Conservation (phyloP, 2,888 invertebrate genomes). For the Nomada hirtipes region DNA sequence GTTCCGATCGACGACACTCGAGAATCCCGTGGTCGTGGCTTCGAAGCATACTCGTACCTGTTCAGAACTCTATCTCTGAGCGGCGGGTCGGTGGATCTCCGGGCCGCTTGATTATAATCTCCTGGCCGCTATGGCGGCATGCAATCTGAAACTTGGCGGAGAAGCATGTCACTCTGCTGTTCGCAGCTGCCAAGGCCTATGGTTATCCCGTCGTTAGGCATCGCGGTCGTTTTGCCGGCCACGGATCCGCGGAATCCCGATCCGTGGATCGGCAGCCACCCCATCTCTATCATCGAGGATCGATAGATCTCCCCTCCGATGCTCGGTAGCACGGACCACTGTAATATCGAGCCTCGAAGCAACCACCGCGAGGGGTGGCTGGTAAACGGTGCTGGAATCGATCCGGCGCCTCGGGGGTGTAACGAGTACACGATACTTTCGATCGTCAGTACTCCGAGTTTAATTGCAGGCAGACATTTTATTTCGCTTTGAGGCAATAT, state of each 20-base stretch:
- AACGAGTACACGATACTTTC: conserved; percentile 44
- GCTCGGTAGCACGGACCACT: conserved; percentile 72
- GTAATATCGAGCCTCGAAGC: conserved; percentile 68
- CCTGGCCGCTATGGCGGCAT: conserved; percentile 71
- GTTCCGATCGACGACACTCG: conserved; percentile 24
- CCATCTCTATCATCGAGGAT: conserved; percentile 56
- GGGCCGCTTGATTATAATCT: conserved; percentile 75
- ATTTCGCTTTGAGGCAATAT: neutral
- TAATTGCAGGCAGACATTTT: conserved; percentile 20
- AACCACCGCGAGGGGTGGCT: conserved; percentile 29
- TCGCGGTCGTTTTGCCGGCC: conserved; percentile 57
- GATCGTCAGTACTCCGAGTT: conserved; percentile 32
- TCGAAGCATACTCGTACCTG: conserved; percentile 22
- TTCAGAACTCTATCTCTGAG: conserved; percentile 38
- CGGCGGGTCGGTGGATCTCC: conserved; percentile 45
- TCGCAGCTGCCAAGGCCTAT: conserved; percentile 78
- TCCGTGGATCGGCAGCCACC: conserved; percentile 63
- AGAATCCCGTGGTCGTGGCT: conserved; percentile 10
- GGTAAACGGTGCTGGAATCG: conserved; percentile 27
- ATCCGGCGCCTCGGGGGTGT: conserved; percentile 45
- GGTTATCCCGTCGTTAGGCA: conserved; percentile 74
- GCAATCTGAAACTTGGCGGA: conserved; percentile 75
- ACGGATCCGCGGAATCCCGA: conserved; percentile 66
- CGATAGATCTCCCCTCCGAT: conserved; percentile 60
- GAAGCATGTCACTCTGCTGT: conserved; percentile 81